Evolutionary conservation across 2,797 vertebrate species (phyloP), one percentile per base, ranked within the genome.

Genomic region (Channa striata): DNA sequence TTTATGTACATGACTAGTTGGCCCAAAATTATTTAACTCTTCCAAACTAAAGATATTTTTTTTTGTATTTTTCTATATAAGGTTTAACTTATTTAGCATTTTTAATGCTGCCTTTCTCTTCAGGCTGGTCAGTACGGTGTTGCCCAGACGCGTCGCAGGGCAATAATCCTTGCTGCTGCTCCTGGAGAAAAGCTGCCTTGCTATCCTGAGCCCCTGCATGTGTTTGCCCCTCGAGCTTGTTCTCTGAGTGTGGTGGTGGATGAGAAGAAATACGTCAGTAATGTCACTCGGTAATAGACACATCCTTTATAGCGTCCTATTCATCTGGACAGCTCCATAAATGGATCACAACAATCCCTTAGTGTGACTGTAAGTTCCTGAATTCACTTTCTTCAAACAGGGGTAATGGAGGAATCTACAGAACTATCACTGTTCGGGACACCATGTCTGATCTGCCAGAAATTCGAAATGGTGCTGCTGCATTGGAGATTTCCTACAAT

Each of bases 371-470:
- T 8, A 17, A 1, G 3, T 21, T 5, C 9, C 49, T 49, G 4
- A 49, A 42, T 25, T 11, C 33, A 25, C 0, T 49, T 2, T 64
- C 33, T 21, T 62, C 10, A 11, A 7, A 23, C 82, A 99, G 97
- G 82, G 94, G 96, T 1, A 97, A 95, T 14, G 96, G 97, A 0
- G 96, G 96, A 0, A 94, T 97, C 1, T 99, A 97, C 93, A 94
- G 98, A 60, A 99, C 97, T 47, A 98, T 99, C 91, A 99, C 98
- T 0, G 98, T 99, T 39, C 90, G 97, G 13, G 98, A 99, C 88
- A 95, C 97, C 0, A 99, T 99, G 97, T 99, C 97, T 0, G 98
- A 99, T 84, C 95, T 99, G 71, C 98, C 98, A 0, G 98, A 99
- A 90, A 93, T 99, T 80, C 95, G 96, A 1, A 99, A 99, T 0